Evolutionary conservation across 2,113 vertebrate genomes (phyloP).

Genomic region (Cebus imitator): DNA sequence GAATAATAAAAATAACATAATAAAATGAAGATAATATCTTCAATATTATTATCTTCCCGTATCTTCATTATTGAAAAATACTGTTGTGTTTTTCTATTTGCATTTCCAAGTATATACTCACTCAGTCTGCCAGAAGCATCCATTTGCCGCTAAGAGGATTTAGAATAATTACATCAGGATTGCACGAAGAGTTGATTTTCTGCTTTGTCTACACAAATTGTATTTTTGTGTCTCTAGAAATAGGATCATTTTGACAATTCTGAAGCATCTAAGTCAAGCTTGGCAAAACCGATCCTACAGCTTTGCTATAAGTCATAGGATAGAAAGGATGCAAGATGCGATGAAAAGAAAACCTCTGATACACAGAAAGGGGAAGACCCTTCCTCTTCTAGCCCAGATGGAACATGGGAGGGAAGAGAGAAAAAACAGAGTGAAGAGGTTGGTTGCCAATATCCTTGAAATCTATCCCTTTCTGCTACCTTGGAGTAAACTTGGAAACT

Average conservation of each 20-base stretch:
- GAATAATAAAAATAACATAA: not conserved
- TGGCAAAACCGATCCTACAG: not conserved
- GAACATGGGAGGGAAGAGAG: not conserved
- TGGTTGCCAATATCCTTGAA: not conserved
- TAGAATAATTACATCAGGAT: slow-evolving; percentile 16
- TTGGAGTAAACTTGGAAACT: accelerated
- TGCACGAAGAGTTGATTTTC: not conserved
- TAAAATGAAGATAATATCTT: not conserved
- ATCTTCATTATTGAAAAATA: not conserved
- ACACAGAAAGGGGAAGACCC: not conserved
- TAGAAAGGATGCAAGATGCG: not conserved
- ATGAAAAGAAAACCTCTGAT: not conserved
- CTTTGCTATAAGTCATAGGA: not conserved
- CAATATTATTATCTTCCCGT: not conserved
- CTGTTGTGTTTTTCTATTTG: not conserved
- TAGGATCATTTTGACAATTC: slow-evolving; percentile 13
- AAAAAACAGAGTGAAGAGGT: not conserved
- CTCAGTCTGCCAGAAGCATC: not conserved
- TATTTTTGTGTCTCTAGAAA: slow-evolving; percentile 9
- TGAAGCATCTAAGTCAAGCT: not conserved
- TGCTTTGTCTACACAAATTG: slow-evolving; percentile 1
- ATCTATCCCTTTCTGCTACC: not conserved
- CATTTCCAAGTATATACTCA: not conserved
- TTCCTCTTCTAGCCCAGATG: not conserved
- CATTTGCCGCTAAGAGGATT: not conserved